Evolutionary conservation across 2,113 vertebrate species (phyloP), one percentile per base, ranked within the genome.

Genomic region (Hylia prasina): DNA sequence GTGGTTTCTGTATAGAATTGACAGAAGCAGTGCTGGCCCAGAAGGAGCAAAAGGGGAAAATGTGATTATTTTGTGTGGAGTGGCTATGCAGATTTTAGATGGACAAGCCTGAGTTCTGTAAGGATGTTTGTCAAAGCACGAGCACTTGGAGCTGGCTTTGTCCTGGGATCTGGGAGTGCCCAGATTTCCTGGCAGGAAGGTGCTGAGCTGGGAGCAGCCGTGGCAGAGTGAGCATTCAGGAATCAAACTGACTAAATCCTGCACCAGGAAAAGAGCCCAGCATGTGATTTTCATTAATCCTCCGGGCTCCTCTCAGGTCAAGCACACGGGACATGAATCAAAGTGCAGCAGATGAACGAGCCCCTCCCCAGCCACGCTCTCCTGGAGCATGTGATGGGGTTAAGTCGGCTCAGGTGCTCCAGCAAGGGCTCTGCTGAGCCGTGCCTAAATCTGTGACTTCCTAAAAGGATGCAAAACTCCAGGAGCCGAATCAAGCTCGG

Each of bases 271-370:
- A 77, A 97, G 94, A 2, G 3, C 94, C 61, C 94, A 91, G 92
- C 96, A 96, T 95, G 96, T 94, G 96, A 96, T 94, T 95, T 92
- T 27, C 88, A 76, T 96, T 97, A 97, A 95, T 97, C 96, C 96
- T 28, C 50, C 10, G 31, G 91, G 91, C 96, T 96, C 73, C 83
- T 89, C 92, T 92, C 86, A 69, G 95, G 95, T 95, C 96, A 96
- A 50, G 86, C 92, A 39, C 92, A 64, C 0, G 9, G 88, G 80
- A 76, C 78, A 80, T 47, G 96, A 96, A 96, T 96, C 91, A 87
- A 96, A 96, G 95, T 15, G 76, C 53, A 94, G 87, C 77, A 89
- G 77, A 58, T 94, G 93, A 92, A 87, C 69, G 95, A 94, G 70
- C 90, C 94, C 73, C 57, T 94, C 66, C 83, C 42, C 44, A 8